Conservation (phyloP, 2,113 vertebrate genomes). For the Hucho hucho region DNA sequence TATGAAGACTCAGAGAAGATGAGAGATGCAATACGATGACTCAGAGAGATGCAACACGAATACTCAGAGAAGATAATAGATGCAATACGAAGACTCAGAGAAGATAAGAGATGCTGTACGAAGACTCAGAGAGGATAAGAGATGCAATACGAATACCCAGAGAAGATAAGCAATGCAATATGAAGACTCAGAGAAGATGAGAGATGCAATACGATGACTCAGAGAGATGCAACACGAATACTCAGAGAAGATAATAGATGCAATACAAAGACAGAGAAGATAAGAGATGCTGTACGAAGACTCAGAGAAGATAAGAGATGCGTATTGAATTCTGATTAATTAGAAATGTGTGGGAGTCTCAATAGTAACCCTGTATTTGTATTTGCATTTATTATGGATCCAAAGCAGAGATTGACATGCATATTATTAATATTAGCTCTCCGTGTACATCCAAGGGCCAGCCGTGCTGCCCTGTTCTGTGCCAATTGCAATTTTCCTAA, state of each 20-base stretch:
- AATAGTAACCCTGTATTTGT: constrained; percentile 43
- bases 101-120: constrained; percentile 30
- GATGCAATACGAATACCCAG: not conserved
- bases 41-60: too few species aligned
- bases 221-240: constrained; percentile 36
- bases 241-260: constrained; percentile 12
- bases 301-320: not conserved
- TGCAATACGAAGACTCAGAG: too few species aligned
- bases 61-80: too few species aligned
- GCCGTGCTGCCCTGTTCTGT: too few species aligned
- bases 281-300: too few species aligned
- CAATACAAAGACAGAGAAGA: too few species aligned
- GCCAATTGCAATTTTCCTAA: too few species aligned
- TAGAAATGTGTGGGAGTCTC: constrained; percentile 63
- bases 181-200: too few species aligned
- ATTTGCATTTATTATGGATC: not conserved
- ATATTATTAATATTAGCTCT: too few species aligned
- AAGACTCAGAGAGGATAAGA: constrained; percentile 18
- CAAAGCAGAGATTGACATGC: too few species aligned
- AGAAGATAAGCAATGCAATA: too few species aligned
- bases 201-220: constrained; percentile 36
- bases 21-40: not conserved
- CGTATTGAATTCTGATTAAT: constrained; percentile 54
- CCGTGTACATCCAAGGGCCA: too few species aligned
- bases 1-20: constrained; percentile 35